These are phyloP conservation scores for Apodemia zela DNA, from an alignment of 2,888 invertebrate genomes.

Conservation along the genomic window DNA sequence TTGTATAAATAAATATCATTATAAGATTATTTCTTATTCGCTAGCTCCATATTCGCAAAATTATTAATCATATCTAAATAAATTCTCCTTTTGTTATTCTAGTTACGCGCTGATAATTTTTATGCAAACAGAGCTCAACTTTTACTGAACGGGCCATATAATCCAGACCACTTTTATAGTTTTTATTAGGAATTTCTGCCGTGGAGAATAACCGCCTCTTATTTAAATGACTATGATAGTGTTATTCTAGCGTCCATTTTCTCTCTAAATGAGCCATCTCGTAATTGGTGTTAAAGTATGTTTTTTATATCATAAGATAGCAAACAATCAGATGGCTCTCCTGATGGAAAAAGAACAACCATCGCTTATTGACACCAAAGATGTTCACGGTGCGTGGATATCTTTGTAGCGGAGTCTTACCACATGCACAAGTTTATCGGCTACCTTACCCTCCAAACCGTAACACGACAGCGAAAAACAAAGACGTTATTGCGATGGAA, in stretches of 20 bases:
- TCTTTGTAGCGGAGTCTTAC: no score
- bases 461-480: no score
- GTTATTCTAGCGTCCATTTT: background rate
- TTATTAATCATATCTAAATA: background rate
- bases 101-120: slow-evolving; percentile 9
- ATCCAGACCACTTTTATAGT: background rate
- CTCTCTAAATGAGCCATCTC: background rate
- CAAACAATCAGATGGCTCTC: no score
- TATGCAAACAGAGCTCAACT: background rate
- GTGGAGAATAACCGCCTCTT: background rate
- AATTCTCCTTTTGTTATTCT: background rate
- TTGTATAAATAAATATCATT: no score
- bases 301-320: no score
- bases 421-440: no score
- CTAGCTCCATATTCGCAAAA: background rate
- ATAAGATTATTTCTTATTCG: background rate
- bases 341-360: no score
- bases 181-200: background rate
- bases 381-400: no score
- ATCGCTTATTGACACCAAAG: no score
- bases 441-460: no score
- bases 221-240: background rate
- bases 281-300: background rate
- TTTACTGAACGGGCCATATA: slow-evolving; percentile 3
- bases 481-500: no score